phyloP scores from a whole-genome alignment of 2,113 vertebrate genomes.

The Odobenus rosmarus region DNA sequence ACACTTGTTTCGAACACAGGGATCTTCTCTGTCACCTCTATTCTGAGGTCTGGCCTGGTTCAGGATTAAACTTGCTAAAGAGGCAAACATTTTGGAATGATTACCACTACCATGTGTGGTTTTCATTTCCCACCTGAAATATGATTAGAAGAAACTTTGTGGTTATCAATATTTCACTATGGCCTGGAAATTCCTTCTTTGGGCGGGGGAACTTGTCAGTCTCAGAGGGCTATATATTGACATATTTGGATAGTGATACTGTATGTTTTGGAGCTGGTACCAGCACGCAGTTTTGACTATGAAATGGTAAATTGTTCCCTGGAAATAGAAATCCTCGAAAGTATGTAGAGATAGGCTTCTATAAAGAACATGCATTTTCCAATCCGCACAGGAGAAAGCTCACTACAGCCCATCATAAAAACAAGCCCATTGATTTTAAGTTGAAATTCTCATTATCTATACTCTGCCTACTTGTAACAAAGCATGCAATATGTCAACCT shows the following conservation, averaged over 20 bases:
- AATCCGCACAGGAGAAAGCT: neutral
- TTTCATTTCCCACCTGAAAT: neutral
- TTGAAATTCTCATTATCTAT: constrained; percentile 49
- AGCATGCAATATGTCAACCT: neutral
- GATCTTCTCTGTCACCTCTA: neutral
- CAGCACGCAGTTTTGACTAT: constrained; percentile 3
- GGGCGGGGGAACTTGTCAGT: neutral
- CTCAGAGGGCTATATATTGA: neutral
- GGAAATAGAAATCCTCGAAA: neutral
- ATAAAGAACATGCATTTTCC: neutral
- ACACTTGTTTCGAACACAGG: neutral
- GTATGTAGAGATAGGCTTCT: neutral
- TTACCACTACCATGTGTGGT: neutral
- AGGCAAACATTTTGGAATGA: neutral
- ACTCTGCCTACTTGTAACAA: neutral
- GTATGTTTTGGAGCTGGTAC: neutral
- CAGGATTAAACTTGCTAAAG: neutral
- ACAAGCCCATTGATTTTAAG: neutral
- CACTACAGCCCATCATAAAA: neutral
- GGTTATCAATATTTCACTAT: neutral
- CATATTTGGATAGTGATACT: neutral
- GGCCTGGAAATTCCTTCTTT: neutral
- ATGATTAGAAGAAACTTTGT: neutral
- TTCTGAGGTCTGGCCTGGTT: neutral
- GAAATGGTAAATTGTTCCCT: neutral